Conservation (phyloP, 2,888 invertebrate species). For the Andrena bicolor region DNA sequence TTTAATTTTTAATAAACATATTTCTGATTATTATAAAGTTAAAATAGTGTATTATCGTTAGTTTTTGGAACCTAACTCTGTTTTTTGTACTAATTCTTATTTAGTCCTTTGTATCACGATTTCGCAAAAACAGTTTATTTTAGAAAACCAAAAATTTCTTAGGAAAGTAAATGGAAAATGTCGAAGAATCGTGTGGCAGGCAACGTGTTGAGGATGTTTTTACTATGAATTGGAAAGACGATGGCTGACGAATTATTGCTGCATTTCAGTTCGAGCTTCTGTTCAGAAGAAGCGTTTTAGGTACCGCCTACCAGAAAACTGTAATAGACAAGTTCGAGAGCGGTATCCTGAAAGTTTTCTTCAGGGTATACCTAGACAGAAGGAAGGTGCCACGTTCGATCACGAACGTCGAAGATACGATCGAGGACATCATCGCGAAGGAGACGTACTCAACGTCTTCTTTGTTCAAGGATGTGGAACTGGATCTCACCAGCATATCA, state of each 20-base stretch:
- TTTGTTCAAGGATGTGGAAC: conserved; percentile 90
- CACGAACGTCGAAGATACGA: conserved; percentile 90
- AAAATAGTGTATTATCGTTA: too few species aligned
- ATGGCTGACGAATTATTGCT: conserved; percentile 10
- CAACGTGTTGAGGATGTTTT: too few species aligned
- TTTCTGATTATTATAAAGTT: too few species aligned
- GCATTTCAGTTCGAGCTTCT: conserved; percentile 87
- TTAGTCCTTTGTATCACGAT: too few species aligned
- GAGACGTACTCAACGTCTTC: conserved; percentile 91
- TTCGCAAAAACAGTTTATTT: too few species aligned
- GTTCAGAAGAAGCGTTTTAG: conserved; percentile 88
- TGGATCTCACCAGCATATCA: conserved; percentile 90
- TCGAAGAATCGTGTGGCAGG: too few species aligned
- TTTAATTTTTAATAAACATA: too few species aligned
- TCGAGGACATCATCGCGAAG: conserved; percentile 90
- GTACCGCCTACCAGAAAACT: conserved; percentile 84
- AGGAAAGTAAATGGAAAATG: too few species aligned
- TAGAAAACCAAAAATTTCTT: too few species aligned
- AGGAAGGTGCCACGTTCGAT: conserved; percentile 93
- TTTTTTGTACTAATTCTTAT: too few species aligned
- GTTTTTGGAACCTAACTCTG: too few species aligned
- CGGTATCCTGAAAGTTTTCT: conserved; percentile 91
- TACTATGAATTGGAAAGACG: neutral
- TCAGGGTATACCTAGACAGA: conserved; percentile 91
- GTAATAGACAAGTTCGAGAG: conserved; percentile 91